These are phyloP conservation scores for Dromococcyx pavoninus DNA, from an alignment of 2,797 vertebrate genomes.

Conservation along the genomic window DNA sequence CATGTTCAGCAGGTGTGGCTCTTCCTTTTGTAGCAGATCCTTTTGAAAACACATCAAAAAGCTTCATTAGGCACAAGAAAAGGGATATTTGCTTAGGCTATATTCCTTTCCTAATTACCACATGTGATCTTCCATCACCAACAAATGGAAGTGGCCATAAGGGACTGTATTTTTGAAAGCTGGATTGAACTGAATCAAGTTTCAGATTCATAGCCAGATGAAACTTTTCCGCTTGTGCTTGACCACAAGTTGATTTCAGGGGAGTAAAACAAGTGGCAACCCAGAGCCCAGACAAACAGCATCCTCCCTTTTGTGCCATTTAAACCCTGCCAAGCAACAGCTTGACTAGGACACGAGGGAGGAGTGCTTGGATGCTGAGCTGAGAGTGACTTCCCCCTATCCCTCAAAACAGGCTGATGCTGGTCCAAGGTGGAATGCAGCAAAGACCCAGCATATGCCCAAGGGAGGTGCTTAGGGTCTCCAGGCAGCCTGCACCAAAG, in stretches of 20 bases:
- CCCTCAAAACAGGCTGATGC: not conserved
- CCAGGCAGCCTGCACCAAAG: not conserved
- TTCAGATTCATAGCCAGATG: not conserved
- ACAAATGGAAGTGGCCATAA: not conserved
- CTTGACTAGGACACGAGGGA: fast-evolving
- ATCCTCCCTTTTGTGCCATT: not conserved
- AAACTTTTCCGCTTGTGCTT: not conserved
- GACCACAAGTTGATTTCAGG: not conserved
- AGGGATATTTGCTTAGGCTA: not conserved
- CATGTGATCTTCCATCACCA: not conserved
- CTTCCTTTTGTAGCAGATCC: not conserved
- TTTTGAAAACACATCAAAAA: constrained; percentile 25
- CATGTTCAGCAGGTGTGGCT: not conserved
- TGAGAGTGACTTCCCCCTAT: not conserved
- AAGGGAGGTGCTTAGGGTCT: not conserved
- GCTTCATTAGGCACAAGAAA: not conserved
- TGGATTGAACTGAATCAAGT: not conserved
- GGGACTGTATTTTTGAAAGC: not conserved
- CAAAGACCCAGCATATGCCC: not conserved
- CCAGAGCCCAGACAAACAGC: not conserved
- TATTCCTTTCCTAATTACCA: not conserved
- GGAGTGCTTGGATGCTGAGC: not conserved
- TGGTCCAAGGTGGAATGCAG: not conserved
- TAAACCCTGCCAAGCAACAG: not conserved
- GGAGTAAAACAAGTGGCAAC: fast-evolving